phyloP scores from a whole-genome alignment of 2,113 vertebrate species.

The Ailuropoda melanoleuca region DNA sequence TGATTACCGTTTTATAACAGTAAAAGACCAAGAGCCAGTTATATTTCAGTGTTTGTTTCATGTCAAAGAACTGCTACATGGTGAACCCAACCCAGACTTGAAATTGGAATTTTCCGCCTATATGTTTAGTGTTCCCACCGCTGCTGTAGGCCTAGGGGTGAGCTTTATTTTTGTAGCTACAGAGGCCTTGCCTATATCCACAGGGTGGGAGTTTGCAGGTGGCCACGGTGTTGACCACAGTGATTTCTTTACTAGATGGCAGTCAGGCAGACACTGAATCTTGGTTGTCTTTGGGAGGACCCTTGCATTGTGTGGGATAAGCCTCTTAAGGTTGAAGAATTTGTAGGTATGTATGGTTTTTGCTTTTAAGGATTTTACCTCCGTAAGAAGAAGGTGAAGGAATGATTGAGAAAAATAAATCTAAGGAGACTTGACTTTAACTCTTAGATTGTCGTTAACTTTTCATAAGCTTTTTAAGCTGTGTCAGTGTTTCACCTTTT shows the following conservation, averaged over 20 bases:
- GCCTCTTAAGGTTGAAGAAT: background rate
- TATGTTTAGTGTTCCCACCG: background rate
- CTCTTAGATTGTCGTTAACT: background rate
- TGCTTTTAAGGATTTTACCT: constrained; percentile 34
- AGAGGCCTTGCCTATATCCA: background rate
- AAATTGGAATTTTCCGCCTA: background rate
- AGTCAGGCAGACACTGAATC: background rate
- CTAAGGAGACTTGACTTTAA: background rate
- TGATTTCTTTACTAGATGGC: background rate
- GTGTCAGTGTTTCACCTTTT: background rate
- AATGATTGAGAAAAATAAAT: background rate
- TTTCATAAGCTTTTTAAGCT: background rate
- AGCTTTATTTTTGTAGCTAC: background rate
- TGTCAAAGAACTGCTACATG: background rate
- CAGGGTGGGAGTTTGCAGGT: background rate
- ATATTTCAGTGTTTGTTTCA: background rate
- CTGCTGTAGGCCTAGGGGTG: background rate
- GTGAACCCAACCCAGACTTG: background rate
- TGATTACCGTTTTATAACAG: background rate
- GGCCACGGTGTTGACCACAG: rapidly evolving
- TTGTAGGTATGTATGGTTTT: background rate
- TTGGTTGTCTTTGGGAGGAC: background rate
- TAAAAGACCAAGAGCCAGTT: background rate
- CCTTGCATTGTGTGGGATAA: background rate
- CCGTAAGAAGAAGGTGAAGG: background rate